These are phyloP conservation scores for Oedothorax gibbosus DNA, from an alignment of 1,140 invertebrate species.

Conservation along the genomic window DNA sequence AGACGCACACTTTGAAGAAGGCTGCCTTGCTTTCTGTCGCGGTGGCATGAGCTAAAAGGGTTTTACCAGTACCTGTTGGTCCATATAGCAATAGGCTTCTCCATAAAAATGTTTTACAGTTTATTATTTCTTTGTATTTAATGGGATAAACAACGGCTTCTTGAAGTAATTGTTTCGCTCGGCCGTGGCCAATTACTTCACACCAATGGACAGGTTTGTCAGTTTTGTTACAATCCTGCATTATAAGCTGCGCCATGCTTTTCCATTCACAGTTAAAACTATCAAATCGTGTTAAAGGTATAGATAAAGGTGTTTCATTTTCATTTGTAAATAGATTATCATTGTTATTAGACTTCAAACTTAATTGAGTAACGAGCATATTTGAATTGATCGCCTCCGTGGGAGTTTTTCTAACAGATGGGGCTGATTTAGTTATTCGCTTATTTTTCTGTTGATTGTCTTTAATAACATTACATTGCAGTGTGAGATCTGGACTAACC, in stretches of 20 bases:
- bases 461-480: no score
- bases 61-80: conserved; percentile 96
- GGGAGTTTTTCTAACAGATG: background rate
- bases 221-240: conserved; percentile 25
- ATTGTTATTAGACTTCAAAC: no score
- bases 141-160: conserved; percentile 89
- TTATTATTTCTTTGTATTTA: conserved; percentile 87
- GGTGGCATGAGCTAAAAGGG: conserved; percentile 98
- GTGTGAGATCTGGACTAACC: background rate
- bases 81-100: conserved; percentile 85
- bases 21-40: conserved; percentile 98
- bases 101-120: conserved; percentile 83
- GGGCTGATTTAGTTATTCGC: background rate
- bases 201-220: conserved; percentile 74
- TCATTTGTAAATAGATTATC: background rate
- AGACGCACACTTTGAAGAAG: conserved; percentile 98
- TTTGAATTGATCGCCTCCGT: background rate
- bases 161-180: conserved; percentile 74
- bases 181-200: conserved; percentile 72
- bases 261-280: conserved; percentile 29
- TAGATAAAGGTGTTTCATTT: background rate
- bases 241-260: conserved; percentile 24
- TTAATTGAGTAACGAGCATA: no score
- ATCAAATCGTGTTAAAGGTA: background rate
- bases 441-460: background rate